These are phyloP conservation scores for Poecilus cupreus DNA, from an alignment of 2,888 invertebrate species.

Conservation along the genomic window DNA sequence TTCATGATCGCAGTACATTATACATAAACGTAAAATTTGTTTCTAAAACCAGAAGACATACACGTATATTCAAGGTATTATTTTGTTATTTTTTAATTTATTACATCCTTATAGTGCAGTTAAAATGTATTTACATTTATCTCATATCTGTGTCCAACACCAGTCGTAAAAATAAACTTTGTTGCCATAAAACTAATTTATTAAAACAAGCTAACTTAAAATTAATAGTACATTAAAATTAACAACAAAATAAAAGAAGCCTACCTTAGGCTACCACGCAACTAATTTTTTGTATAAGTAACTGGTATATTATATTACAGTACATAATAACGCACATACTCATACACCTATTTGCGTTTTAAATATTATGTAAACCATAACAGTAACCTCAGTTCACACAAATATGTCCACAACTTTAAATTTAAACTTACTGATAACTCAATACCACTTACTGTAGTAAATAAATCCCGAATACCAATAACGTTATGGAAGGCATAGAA, in stretches of 20 bases:
- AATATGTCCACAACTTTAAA: not conserved
- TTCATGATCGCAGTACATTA: conserved; percentile 1
- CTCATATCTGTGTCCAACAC: conserved; percentile 5
- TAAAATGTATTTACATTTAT: conserved; percentile 32
- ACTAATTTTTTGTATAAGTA: conserved; percentile 34
- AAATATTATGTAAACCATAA: conserved; percentile 27
- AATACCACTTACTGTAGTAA: conserved; percentile 25
- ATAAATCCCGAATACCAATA: conserved; percentile 22
- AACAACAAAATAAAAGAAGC: conserved; percentile 28
- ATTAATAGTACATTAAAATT: conserved; percentile 42
- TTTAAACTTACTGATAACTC: not conserved
- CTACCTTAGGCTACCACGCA: conserved; percentile 5
- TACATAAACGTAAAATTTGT: not conserved
- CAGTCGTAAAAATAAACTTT: conserved; percentile 21
- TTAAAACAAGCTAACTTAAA: conserved; percentile 14
- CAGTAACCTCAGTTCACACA: conserved; percentile 11
- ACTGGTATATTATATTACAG: conserved; percentile 41
- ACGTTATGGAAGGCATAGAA: conserved; percentile 1
- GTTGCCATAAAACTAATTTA: conserved; percentile 8
- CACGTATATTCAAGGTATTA: not conserved
- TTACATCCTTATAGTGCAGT: conserved; percentile 9
- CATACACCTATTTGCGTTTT: conserved; percentile 9
- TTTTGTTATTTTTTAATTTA: conserved; percentile 2
- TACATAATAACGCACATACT: conserved; percentile 26
- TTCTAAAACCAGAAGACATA: not conserved